Base-by-base conservation (phyloP, 2,888 invertebrate species). In the Hydriomena furcata region DNA sequence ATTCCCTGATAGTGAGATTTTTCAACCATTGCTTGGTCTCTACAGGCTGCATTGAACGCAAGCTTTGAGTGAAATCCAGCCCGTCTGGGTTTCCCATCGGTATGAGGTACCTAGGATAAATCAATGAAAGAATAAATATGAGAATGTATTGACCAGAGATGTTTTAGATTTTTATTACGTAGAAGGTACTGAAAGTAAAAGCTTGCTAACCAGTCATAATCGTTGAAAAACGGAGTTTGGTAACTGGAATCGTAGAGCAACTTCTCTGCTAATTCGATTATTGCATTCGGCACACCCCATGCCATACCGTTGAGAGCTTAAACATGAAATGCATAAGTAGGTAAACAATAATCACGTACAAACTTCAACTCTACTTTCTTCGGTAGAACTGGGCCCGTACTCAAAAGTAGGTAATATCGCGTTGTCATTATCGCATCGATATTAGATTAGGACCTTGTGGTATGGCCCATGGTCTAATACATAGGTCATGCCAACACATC, bases 151-250 rank as follows among this genome's bases (percentile, higher is more conserved):
- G n/a, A n/a, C n/a, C n/a, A n/a, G n/a, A n/a, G n/a, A n/a, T n/a
- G n/a, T n/a, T n/a, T n/a, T n/a, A n/a, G n/a, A n/a, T n/a, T n/a
- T n/a, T n/a, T n/a, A n/a, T n/a, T n/a, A n/a, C n/a, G n/a, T n/a
- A n/a, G n/a, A n/a, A 17, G 17, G 17, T 17, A 4, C 17, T 17
- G 4, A 13, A 7, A 7, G n/a, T 3, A 13, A 6, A 13, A 5
- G 2, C 13, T 5, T 37, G 10, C 71, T 66, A 64, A 88, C 89
- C 89, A 90, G 61, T 90, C 87, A 44, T 90, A 90, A 61, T 90
- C 89, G 44, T 88, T 89, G 55, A 90, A 89, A 59, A 84, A 90
- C 4, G 89, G 89, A 1, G 85, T 83, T 66, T 89, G 89, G 57
- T 83, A 88, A 46, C 71, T 82, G 4, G 77, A 72, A 52, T 88